A percentile compares a stretch with the other conserved stretches of the same genome.
phyloP scores from a whole-genome alignment of 2,797 vertebrate genomes.

The Tenualosa ilisha region DNA sequence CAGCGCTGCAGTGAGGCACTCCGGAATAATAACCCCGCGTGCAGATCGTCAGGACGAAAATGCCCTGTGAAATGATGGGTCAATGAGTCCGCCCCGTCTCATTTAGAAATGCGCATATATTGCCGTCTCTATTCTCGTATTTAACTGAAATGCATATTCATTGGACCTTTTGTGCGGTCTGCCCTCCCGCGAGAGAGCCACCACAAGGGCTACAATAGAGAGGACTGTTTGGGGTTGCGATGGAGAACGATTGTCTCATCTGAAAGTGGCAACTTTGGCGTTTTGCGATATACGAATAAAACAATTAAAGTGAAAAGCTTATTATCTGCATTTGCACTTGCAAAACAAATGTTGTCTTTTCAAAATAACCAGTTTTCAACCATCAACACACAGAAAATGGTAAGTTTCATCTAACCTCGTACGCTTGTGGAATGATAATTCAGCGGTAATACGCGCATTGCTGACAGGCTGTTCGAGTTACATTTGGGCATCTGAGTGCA shows the following conservation, averaged over 20 bases:
- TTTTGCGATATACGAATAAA: neutral
- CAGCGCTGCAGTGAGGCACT: conserved; percentile 2
- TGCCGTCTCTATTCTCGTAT: conserved; percentile 59
- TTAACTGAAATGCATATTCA: conserved; percentile 66
- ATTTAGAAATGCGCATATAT: conserved; percentile 58
- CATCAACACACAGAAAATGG: conserved; percentile 26
- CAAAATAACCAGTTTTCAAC: neutral
- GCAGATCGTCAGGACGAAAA: conserved; percentile 39
- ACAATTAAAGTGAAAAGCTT: neutral
- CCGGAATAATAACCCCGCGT: conserved; percentile 14
- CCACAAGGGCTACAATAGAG: conserved; percentile 50
- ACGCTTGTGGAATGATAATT: conserved; percentile 39
- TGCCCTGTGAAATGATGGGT: conserved; percentile 44
- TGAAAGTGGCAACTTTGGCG: conserved; percentile 42
- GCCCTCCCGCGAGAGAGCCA: conserved; percentile 55
- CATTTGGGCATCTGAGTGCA: neutral
- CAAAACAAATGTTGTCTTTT: neutral
- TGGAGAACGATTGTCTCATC: conserved; percentile 40
- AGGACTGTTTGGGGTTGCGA: conserved; percentile 39
- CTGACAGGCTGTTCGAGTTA: neutral
- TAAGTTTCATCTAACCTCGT: conserved; percentile 24
- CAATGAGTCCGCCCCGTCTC: conserved; percentile 49
- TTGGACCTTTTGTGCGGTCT: conserved; percentile 57
- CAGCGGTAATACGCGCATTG: conserved; percentile 10
- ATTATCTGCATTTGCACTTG: neutral